Base-by-base conservation (phyloP, 2,888 invertebrate species). In the Lutraria lutraria region DNA sequence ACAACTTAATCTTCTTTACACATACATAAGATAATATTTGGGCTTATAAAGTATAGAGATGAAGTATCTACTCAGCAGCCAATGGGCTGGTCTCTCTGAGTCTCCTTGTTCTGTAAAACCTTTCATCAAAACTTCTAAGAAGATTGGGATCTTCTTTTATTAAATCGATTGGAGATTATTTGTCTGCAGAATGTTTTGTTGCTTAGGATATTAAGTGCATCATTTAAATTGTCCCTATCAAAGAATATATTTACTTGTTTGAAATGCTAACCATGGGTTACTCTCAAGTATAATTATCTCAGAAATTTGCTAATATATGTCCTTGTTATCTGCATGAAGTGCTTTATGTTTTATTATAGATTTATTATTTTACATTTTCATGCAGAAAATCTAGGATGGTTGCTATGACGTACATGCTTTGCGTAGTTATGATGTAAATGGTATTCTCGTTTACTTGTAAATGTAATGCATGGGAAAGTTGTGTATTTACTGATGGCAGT, bases 241-340 rank as follows among this genome's bases (percentile, higher is more conserved):
- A 68, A 68, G n/a, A 43, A 43, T n/a, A 10, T 68, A 25, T 25
- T 68, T 68, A 25, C 25, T 25, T 25, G 63, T n/a, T 68, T 68
- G n/a, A 25, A 8, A n/a, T 68, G 25, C 25, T 13, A n/a, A 8
- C 43, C 63, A 68, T 68, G 63, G 63, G 63, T 25, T 68, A 68
- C 63, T 68, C 63, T 25, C 63, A 68, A 68, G 63, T 68, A 25
- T 68, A 68, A 68, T 68, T 68, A 68, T 68, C 63, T 68, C n/a
- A 25, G 63, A 68, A 25, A 68, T 68, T 68, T 25, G 12, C 63
- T 25, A 68, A 25, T 68, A n/a, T n/a, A 12, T 21, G 63, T 68
- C n/a, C 25, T 68, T 13, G 56, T 56, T 68, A 21, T 10, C 25
- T 12, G 21, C 63, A 6, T 68, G 63, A 25, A 25, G 6, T 43